Conservation (phyloP, 2,113 vertebrate species). For the Pelecanus crispus region DNA sequence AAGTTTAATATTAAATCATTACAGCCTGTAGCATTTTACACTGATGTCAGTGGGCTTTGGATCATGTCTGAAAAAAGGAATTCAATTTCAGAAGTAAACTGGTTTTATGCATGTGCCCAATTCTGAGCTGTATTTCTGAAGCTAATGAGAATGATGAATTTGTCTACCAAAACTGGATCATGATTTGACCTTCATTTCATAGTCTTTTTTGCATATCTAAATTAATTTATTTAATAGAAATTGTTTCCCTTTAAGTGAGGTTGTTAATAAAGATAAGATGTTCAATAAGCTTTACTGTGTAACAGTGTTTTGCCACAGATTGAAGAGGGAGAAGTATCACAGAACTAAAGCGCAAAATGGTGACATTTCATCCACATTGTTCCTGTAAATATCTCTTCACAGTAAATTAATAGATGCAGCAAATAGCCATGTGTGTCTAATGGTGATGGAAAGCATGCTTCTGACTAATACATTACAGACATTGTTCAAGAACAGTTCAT, state of each 20-base stretch:
- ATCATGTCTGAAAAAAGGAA: not conserved
- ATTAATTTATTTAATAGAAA: not conserved
- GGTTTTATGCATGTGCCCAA: not conserved
- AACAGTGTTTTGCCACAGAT: not conserved
- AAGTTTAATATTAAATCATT: not conserved
- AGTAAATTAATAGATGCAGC: constrained; percentile 61
- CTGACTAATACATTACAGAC: constrained; percentile 50
- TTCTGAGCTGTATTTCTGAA: not conserved
- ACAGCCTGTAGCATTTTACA: not conserved
- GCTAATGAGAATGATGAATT: not conserved
- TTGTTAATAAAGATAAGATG: not conserved
- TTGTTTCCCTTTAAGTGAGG: not conserved
- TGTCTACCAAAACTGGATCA: not conserved
- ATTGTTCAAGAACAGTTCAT: constrained; percentile 58
- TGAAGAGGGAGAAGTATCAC: not conserved
- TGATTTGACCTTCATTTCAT: not conserved
- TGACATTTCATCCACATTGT: constrained; percentile 23
- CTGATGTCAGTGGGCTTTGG: not conserved
- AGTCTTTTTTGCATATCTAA: not conserved
- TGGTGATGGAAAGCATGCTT: constrained; percentile 56
- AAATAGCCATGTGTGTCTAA: constrained; percentile 57
- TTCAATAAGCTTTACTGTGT: not conserved
- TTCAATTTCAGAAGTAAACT: not conserved
- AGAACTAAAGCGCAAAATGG: not conserved
- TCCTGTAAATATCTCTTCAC: constrained; percentile 36